Evolutionary conservation across 2,113 vertebrate genomes (phyloP), one percentile per base, ranked within the genome.

Genomic region (Pipra filicauda): DNA sequence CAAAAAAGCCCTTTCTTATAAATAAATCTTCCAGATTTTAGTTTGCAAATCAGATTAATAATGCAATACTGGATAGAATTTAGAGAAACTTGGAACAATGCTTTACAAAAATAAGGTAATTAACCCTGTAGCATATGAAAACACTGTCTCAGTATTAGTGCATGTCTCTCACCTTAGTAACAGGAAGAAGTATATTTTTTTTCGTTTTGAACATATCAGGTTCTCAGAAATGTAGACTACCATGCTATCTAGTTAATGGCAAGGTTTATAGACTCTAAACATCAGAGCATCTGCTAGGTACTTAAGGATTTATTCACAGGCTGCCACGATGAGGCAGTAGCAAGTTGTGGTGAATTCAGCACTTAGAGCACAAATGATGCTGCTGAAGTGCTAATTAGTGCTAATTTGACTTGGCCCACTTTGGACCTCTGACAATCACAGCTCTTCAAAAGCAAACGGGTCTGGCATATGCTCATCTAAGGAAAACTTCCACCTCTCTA

Each of bases 321-420:
- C 95, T 94, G 88, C 96, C 96, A 97, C 96, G 88, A 95, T 73
- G 95, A 97, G 96, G 95, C 95, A 97, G 93, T 96, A 97, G 95
- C 95, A 96, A 94, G 95, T 96, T 97, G 95, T 95, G 70, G 80
- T 94, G 89, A 94, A 76, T 31, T 54, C 58, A n/a, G 84, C 76
- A 94, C 65, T 94, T 85, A 82, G 80, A 76, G 84, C 81, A 87
- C 66, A 94, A 93, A 95, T 51, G 80, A 96, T 91, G 89, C 58
- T 89, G 81, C 58, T 79, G 81, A 87, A 93, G 73, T 75, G 84
- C 70, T 95, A 94, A 96, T 92, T 94, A 92, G 20, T 65, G 65
- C 49, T 96, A 96, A 96, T 95, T 79, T 88, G 87, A 88, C 74
- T 88, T 89, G 70, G 89, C 58, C 87, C 94, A 46, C 70, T 94